These are phyloP conservation scores for Porites lobata DNA, from an alignment of 92 coral and sea anemone genomes.

Conservation along the genomic window DNA sequence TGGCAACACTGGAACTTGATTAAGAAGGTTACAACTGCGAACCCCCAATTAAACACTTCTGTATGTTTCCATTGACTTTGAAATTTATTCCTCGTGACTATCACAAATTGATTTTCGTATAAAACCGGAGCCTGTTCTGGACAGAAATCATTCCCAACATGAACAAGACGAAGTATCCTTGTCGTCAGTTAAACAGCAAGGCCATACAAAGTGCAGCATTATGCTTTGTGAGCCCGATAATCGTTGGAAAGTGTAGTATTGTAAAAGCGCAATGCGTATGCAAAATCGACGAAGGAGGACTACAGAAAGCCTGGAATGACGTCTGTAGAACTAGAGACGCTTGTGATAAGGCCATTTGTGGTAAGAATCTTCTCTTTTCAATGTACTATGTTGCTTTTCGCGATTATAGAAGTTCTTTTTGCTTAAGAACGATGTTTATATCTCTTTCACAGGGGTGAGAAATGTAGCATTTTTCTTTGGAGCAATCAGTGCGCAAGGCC, in stretches of 20 bases:
- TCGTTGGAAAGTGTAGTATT: background rate
- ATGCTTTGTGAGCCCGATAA: background rate
- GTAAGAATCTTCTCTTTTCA: background rate
- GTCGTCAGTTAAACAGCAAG: background rate
- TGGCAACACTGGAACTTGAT: too few relatives aligned
- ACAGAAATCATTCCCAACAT: background rate
- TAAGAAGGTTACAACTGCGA: too few relatives aligned
- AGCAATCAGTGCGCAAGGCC: conserved; percentile 20
- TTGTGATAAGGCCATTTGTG: conserved; percentile 15
- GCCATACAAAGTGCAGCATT: background rate
- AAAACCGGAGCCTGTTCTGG: background rate
- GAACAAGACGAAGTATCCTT: conserved; percentile 13
- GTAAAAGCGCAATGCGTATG: background rate
- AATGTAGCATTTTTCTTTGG: conserved; percentile 15
- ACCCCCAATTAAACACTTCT: too few relatives aligned
- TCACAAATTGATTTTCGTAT: background rate
- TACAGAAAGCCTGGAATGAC: conserved; percentile 12
- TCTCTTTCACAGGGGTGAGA: background rate
- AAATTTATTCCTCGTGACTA: too few relatives aligned
- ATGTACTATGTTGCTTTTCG: too few relatives aligned
- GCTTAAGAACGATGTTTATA: background rate
- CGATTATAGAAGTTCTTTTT: background rate
- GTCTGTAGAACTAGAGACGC: background rate
- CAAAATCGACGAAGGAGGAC: background rate
- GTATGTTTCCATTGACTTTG: too few relatives aligned